A percentile compares a stretch with the other conserved stretches of the same genome.
Conservation (phyloP, 2,797 vertebrate species). For the Helarctos malayanus region DNA sequence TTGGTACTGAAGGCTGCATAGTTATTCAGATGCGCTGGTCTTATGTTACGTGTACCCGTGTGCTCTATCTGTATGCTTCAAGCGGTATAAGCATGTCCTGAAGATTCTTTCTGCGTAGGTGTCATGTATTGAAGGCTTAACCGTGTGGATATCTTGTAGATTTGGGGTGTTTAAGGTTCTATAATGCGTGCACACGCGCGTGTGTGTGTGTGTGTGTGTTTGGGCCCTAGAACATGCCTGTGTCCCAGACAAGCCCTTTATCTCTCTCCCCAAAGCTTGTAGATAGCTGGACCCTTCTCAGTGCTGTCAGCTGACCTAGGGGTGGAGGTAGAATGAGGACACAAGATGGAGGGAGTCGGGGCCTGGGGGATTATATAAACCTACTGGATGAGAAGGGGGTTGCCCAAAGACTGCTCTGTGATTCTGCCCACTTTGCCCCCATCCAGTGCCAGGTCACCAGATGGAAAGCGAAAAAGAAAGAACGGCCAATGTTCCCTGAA, state of each 20-base stretch:
- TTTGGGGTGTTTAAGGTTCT: neutral
- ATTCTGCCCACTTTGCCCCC: slow-evolving; percentile 61
- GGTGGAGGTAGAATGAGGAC: slow-evolving; percentile 40
- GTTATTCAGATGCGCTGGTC: neutral
- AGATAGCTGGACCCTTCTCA: slow-evolving; percentile 61
- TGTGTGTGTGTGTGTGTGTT: neutral
- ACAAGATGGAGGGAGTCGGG: neutral
- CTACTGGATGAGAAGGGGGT: neutral
- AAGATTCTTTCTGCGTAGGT: slow-evolving; percentile 8
- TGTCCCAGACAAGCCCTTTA: slow-evolving; percentile 51
- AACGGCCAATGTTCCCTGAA: slow-evolving; percentile 99
- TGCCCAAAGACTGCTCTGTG: slow-evolving; percentile 16
- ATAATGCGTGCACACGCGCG: neutral
- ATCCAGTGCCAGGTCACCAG: slow-evolving; percentile 94
- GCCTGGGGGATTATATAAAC: neutral
- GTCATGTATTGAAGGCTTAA: neutral
- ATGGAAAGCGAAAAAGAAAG: slow-evolving; percentile 99
- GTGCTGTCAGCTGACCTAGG: slow-evolving; percentile 65
- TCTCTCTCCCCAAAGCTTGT: slow-evolving; percentile 53
- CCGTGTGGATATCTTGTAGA: neutral
- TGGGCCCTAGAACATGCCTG: slow-evolving; percentile 39
- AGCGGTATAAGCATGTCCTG: neutral
- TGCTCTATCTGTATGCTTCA: neutral
- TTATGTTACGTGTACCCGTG: neutral
- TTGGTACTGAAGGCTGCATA: neutral